Conservation (phyloP, 2,888 invertebrate genomes). For the Pegoplata infirma region DNA sequence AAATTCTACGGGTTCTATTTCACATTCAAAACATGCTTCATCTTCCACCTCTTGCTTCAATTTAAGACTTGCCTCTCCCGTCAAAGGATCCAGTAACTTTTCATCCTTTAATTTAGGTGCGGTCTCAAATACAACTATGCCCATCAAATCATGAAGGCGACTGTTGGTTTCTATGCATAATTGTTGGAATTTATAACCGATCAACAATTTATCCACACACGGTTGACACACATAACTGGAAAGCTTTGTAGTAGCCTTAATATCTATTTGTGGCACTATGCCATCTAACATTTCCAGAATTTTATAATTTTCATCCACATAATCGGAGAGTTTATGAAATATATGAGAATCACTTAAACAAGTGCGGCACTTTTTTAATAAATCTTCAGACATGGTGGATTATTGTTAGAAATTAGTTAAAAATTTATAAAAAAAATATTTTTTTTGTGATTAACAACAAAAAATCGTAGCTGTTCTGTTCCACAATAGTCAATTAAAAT, state of each 20-base stretch:
- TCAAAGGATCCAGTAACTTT: conserved; percentile 38
- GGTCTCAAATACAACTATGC: conserved; percentile 2
- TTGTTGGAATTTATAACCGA: conserved; percentile 79
- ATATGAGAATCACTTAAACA: conserved; percentile 32
- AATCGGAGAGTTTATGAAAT: conserved; percentile 43
- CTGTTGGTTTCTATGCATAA: conserved; percentile 78
- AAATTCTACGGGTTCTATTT: conserved; percentile 2
- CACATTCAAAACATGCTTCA: conserved; percentile 17
- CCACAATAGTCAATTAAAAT: conserved; percentile 5
- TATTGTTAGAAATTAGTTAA: background rate
- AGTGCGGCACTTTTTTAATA: conserved; percentile 48
- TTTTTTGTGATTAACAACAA: conserved; percentile 47
- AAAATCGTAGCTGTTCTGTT: conserved; percentile 35
- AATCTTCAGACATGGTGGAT: conserved; percentile 27
- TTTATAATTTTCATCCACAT: conserved; percentile 52
- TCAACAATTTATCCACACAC: conserved; percentile 79
- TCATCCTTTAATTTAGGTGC: conserved; percentile 38
- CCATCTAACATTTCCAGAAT: conserved; percentile 51
- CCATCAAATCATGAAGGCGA: conserved; percentile 69
- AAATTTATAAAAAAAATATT: background rate
- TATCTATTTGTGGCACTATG: conserved; percentile 47
- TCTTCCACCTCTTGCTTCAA: conserved; percentile 49
- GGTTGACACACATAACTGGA: conserved; percentile 59
- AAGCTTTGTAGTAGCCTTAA: conserved; percentile 34
- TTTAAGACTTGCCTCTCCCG: conserved; percentile 24